Base-by-base conservation (phyloP, 2,888 invertebrate species). In the Drosophila koepferae region DNA sequence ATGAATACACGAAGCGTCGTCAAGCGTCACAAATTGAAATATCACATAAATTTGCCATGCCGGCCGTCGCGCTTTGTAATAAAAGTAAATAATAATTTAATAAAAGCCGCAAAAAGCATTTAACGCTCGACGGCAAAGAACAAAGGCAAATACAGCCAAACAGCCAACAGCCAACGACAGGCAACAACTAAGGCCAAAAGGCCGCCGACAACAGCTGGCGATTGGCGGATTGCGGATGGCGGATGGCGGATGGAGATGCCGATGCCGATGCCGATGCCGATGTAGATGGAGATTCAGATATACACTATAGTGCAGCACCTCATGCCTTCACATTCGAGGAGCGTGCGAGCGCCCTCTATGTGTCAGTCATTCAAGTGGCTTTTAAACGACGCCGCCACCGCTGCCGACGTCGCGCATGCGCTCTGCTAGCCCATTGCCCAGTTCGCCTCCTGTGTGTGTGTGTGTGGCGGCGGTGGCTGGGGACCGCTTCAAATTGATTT, bases 61-160 rank as follows among this genome's bases (percentile, higher is more conserved):
- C 85, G 72, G 80, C 81, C 81, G 86, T 67, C 79, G 73, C 86
- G 85, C 84, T 88, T 84, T 87, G 81, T 84, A 85, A 87, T 88
- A 87, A 87, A 87, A 87, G 86, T 88, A 87, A 87, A 88, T 87
- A 88, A 87, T 87, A 87, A 86, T 87, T 87, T 86, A 87, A 88
- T 87, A 87, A 87, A 83, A 88, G 77, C 80, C 80, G 80, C 80
- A 80, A 77, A 75, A 74, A 83, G 72, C 77, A 82, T 80, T 86
- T 74, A 82, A 83, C 65, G 86, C 69, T 44, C 73, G 81, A 64
- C 83, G 83, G 85, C 85, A 86, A 88, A 88, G 80, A 85, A 86
- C 86, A 88, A 87, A 87, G 86, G 72, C 77, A 71, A 66, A 36
- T 34, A 28, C 16, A 44, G 44, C 20, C 20, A 44, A 41, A 36